Conservation (phyloP, 2,888 invertebrate species). For the Litoditis marina region DNA sequence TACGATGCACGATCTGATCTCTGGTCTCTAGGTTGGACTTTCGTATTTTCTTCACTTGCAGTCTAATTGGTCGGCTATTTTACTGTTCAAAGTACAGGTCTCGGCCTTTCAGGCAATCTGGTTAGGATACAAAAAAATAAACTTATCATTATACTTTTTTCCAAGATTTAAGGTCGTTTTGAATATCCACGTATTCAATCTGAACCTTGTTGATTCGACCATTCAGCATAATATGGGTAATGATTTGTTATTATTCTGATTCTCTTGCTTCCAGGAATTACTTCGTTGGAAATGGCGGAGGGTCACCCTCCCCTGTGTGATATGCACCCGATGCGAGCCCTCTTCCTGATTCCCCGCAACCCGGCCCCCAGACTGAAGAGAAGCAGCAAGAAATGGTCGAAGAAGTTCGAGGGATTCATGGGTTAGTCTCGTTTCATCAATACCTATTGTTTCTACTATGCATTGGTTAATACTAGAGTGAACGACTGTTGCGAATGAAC, state of each 20-base stretch:
- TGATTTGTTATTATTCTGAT: neutral
- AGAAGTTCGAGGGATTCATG: conserved; percentile 91
- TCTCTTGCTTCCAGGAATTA: conserved; percentile 69
- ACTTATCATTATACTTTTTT: no score
- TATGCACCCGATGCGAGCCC: conserved; percentile 96
- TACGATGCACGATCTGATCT: conserved; percentile 78
- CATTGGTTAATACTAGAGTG: neutral
- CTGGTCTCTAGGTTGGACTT: conserved; percentile 69
- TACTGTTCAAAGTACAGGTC: no score
- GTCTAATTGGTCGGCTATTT: no score
- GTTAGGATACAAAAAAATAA: no score
- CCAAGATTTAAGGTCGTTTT: no score
- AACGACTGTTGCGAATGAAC: neutral
- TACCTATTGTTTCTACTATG: neutral
- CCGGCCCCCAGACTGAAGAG: conserved; percentile 89
- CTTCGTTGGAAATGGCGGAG: conserved; percentile 98
- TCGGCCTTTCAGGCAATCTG: no score
- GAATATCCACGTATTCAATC: no score
- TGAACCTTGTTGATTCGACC: no score
- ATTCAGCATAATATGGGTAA: neutral
- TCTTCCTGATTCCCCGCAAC: conserved; percentile 69
- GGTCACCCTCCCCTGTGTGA: conserved; percentile 79
- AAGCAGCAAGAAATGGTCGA: conserved; percentile 68
- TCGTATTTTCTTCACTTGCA: no score
- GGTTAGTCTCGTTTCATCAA: conserved; percentile 66